Conservation (phyloP, 2,113 vertebrate genomes). For the Condylura cristata region DNA sequence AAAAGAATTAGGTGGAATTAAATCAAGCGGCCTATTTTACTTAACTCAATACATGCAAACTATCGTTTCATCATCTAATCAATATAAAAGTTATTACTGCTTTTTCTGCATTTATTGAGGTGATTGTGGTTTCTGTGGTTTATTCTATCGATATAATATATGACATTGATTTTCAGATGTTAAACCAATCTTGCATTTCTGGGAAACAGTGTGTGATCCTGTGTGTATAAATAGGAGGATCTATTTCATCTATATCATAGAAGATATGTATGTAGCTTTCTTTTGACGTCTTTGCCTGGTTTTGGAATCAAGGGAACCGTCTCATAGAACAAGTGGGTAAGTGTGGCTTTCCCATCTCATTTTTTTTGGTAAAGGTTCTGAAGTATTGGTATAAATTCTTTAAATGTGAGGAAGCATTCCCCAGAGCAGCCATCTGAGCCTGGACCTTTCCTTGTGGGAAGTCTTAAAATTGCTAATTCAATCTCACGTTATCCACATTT, state of each 20-base stretch:
- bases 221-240: not conserved
- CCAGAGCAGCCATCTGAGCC: not conserved
- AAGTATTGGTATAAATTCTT: not conserved
- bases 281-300: not conserved
- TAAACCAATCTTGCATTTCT: not conserved
- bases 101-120: constrained; percentile 7
- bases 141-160: not conserved
- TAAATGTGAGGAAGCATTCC: not conserved
- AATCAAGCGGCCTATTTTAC: not conserved
- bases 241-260: not conserved
- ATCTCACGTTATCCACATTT: not conserved
- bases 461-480: constrained; percentile 3
- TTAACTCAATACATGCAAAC: not conserved
- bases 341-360: not conserved
- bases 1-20: not conserved
- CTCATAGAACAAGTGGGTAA: not conserved
- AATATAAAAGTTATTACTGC: not conserved
- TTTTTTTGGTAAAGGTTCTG: constrained; percentile 15
- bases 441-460: not conserved
- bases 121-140: not conserved
- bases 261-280: not conserved
- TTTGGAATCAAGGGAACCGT: not conserved
- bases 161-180: not conserved
- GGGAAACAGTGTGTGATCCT: not conserved
- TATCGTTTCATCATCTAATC: not conserved